Conservation (phyloP, 2,888 invertebrate genomes). For the Ochropleura plecta region DNA sequence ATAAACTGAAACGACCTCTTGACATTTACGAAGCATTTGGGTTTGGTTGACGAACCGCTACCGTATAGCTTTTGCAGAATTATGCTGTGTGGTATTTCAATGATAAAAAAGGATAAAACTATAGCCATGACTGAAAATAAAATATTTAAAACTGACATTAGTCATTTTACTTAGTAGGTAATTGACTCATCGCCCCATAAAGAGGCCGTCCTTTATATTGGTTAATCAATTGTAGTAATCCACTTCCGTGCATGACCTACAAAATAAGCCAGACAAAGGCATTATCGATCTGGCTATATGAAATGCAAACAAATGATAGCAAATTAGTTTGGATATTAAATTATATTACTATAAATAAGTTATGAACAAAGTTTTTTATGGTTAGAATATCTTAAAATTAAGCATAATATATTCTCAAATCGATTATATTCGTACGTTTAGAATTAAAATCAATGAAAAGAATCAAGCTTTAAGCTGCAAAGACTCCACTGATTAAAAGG, state of each 20-base stretch:
- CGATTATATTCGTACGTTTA: neutral
- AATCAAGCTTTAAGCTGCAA: constrained; percentile 11
- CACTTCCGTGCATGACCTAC: constrained; percentile 51
- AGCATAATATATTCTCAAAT: constrained; percentile 20
- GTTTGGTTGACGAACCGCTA: constrained; percentile 8
- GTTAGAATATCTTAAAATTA: constrained; percentile 11
- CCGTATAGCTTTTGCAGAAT: neutral
- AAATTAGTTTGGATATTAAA: constrained; percentile 40
- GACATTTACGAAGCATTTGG: constrained; percentile 35
- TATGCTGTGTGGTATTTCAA: neutral
- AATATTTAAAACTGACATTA: neutral
- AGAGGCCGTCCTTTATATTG: constrained; percentile 32
- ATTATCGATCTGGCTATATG: constrained; percentile 43
- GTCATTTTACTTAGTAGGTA: neutral
- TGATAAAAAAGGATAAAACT: neutral
- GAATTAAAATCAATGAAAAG: constrained; percentile 3
- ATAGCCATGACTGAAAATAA: neutral
- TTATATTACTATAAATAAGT: constrained; percentile 36
- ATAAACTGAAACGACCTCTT: constrained; percentile 20
- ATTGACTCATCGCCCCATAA: constrained; percentile 19
- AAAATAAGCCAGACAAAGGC: constrained; percentile 38
- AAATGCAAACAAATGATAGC: constrained; percentile 49
- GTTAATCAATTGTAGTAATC: constrained; percentile 63
- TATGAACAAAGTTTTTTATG: constrained; percentile 25
- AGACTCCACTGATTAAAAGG: constrained; percentile 15